These are phyloP conservation scores for Epicauta chinensis DNA, from an alignment of 1,140 invertebrate genomes.

Conservation along the genomic window DNA sequence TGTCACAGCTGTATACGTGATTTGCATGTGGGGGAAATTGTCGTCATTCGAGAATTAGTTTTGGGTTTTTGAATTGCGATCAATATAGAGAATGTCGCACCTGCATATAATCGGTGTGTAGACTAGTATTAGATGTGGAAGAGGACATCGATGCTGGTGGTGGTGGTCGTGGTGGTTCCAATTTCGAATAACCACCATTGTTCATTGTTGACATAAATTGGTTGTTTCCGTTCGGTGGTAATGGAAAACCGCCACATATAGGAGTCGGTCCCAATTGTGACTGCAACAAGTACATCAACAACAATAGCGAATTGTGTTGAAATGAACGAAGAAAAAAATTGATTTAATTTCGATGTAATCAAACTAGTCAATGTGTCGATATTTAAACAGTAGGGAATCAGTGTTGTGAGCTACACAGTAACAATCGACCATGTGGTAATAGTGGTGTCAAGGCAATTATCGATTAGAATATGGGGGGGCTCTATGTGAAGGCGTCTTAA, in stretches of 20 bases:
- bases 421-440: background rate
- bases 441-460: slow-evolving; percentile 21
- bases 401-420: background rate
- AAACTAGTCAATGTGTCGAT: too few relatives aligned
- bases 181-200: slow-evolving; percentile 16
- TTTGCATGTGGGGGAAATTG: too few relatives aligned
- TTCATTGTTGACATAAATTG: slow-evolving; percentile 23
- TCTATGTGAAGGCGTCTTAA: slow-evolving; percentile 2
- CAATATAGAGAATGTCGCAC: slow-evolving; percentile 6
- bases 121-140: background rate
- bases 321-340: slow-evolving; percentile 1
- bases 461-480: slow-evolving; percentile 11
- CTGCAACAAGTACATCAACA: background rate
- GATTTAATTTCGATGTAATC: background rate
- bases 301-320: background rate
- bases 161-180: too few relatives aligned
- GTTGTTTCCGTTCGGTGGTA: slow-evolving; percentile 1
- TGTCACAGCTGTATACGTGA: too few relatives aligned
- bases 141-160: slow-evolving; percentile 7
- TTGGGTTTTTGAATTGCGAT: background rate
- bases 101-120: slow-evolving; percentile 11
- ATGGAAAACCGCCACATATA: slow-evolving; percentile 20
- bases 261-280: slow-evolving; percentile 6
- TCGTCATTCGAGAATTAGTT: too few relatives aligned
- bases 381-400: too few relatives aligned